phyloP scores from a whole-genome alignment of 2,113 vertebrate species.

The Hymenochirus boettgeri region DNA sequence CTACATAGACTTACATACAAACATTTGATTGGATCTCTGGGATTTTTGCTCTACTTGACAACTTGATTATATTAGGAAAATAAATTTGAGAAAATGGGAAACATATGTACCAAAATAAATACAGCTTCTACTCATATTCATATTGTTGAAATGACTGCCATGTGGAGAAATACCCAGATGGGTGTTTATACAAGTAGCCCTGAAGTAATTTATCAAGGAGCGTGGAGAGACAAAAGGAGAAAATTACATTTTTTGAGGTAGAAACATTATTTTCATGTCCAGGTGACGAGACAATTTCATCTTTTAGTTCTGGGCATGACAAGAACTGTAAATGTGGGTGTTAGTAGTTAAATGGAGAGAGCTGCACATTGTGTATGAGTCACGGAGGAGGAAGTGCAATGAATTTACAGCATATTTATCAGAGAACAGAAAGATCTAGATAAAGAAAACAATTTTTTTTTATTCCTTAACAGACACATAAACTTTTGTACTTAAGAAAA shows the following conservation, averaged over 20 bases:
- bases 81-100: conserved; percentile 20
- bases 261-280: neutral
- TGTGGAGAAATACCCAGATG: conserved; percentile 22
- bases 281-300: neutral
- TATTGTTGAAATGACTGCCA: conserved; percentile 20
- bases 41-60: conserved; percentile 8
- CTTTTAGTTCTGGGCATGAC: neutral
- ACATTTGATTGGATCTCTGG: conserved; percentile 7
- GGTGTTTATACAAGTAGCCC: conserved; percentile 26
- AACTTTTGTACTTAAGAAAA: no score
- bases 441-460: no score
- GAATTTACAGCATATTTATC: neutral
- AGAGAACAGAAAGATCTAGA: neutral
- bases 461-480: no score
- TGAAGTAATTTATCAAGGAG: conserved; percentile 21
- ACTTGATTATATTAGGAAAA: conserved; percentile 2
- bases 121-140: neutral
- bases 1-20: no score
- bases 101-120: conserved; percentile 33
- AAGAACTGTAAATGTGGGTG: neutral
- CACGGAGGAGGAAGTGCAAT: neutral
- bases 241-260: neutral
- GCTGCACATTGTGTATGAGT: neutral
- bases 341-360: conserved; percentile 1
- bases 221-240: neutral